Base-by-base conservation (phyloP, 2,797 vertebrate species). In the Taenioides sp. region DNA sequence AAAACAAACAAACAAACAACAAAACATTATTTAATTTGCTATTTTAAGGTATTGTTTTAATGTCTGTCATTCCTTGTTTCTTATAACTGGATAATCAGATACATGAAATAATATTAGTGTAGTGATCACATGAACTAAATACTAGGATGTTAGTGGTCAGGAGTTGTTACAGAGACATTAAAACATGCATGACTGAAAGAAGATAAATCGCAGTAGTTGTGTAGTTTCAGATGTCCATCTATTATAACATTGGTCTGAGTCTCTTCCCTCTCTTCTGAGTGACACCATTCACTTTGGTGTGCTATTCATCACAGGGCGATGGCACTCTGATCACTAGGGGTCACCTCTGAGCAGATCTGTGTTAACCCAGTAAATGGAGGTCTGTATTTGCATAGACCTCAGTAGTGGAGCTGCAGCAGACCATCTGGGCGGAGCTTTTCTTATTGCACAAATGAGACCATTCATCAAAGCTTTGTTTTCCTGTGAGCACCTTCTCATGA, bases 401-500 rank as follows among this genome's bases (percentile, higher is more conserved):
- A 84, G 89, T 65, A 78, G 76, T n/a, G 65, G 57, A 72, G 78
- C 74, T 70, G 74, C 78, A 64, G 70, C 65, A 77, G 86, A 90
- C 84, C 68, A 85, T 84, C 69, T 72, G 84, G 90, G 88, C 61
- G 81, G 84, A 73, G 84, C 80, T 77, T 81, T 80, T 82, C 86
- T 86, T 79, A 74, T 84, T 57, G 65, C 75, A 83, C 89, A 91
- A 92, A 93, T 89, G 82, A 90, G 85, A 84, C 81, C 88, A 91
- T 93, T 93, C 86, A 91, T 93, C 92, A 91, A 83, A 77, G 87
- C 86, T 88, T 86, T 88, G 88, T 91, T 91, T 90, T 86, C 84
- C 80, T 87, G 81, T 77, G 75, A 82, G 86, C 83, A 81, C 82
- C 85, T 81, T 85, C 87, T 87, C 89, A 89, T 88, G 84, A 90